Evolutionary conservation across 2,888 invertebrate genomes (phyloP).

Genomic region (Beris chalybata): DNA sequence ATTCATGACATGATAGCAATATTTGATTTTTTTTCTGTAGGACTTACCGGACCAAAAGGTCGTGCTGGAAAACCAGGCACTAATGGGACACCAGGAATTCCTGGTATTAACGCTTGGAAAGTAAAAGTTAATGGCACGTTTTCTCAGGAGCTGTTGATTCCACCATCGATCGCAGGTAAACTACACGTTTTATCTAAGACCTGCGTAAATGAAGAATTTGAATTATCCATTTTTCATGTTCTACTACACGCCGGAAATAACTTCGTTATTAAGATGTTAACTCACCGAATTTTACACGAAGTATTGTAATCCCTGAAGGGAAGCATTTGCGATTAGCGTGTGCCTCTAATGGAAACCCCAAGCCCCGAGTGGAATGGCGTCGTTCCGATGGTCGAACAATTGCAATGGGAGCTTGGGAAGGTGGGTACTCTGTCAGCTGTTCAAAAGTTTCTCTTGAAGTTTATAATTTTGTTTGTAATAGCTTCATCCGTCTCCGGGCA

Average conservation of each 20-base stretch:
- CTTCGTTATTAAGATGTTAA: constrained; percentile 46
- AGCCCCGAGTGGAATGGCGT: constrained; percentile 78
- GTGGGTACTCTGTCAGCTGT: constrained; percentile 51
- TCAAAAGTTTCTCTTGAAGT: too few species aligned
- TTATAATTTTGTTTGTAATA: constrained; percentile 40
- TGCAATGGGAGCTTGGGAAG: constrained; percentile 66
- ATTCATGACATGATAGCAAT: too few species aligned
- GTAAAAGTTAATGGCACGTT: constrained; percentile 64
- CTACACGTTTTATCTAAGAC: neutral
- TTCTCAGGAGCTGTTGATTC: constrained; percentile 70
- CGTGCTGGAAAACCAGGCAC: constrained; percentile 72
- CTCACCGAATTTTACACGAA: constrained; percentile 52
- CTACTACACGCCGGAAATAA: neutral
- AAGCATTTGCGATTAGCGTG: constrained; percentile 82
- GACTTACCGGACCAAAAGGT: constrained; percentile 67
- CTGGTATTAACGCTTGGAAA: constrained; percentile 79
- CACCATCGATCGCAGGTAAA: constrained; percentile 80
- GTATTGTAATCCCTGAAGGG: constrained; percentile 76
- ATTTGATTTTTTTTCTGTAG: constrained; percentile 38
- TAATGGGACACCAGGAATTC: constrained; percentile 75
- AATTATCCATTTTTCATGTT: too few species aligned
- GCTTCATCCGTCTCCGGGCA: constrained; percentile 76
- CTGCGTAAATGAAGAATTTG: too few species aligned
- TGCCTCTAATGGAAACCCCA: constrained; percentile 75
- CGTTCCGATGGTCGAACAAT: constrained; percentile 66